A percentile compares a stretch with the other conserved stretches of the same genome.
Evolutionary conservation across 2,113 vertebrate genomes (phyloP).

Genomic region (Redunca redunca): DNA sequence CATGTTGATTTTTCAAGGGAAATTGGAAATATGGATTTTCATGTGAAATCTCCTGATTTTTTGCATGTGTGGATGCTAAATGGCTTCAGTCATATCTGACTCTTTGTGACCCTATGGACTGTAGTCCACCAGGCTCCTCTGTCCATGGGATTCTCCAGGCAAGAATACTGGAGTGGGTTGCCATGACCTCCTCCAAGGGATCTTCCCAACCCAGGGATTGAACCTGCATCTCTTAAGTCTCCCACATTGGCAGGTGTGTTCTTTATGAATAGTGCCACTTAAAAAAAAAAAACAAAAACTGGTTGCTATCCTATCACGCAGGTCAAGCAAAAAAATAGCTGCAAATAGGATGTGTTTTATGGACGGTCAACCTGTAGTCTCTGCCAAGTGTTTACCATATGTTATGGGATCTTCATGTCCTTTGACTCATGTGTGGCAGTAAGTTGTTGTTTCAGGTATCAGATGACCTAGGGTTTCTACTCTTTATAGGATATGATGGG

Average conservation of each 20-base stretch:
- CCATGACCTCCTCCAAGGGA: neutral
- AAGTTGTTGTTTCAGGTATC: neutral
- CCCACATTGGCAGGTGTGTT: neutral
- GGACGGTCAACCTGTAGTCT: neutral
- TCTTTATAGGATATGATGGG: neutral
- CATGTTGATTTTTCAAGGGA: neutral
- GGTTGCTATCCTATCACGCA: neutral
- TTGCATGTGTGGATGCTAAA: neutral
- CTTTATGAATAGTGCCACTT: neutral
- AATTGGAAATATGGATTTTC: neutral
- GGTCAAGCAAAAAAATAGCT: slow-evolving; percentile 11
- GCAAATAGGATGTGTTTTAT: neutral
- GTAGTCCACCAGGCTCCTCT: neutral
- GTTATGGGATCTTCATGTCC: neutral
- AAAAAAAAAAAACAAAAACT: neutral
- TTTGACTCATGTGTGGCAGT: neutral
- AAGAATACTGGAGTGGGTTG: neutral
- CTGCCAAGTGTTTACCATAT: neutral
- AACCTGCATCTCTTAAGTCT: neutral
- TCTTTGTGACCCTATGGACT: neutral
- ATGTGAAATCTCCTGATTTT: neutral
- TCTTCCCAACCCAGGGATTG: neutral
- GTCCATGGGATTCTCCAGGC: neutral
- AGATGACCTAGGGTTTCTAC: neutral
- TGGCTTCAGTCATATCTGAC: neutral